Percentiles rank a stretch among this genome's conserved stretches.
phyloP scores from a whole-genome alignment of 1,140 invertebrate species.

The Leptopilina clavipes region DNA sequence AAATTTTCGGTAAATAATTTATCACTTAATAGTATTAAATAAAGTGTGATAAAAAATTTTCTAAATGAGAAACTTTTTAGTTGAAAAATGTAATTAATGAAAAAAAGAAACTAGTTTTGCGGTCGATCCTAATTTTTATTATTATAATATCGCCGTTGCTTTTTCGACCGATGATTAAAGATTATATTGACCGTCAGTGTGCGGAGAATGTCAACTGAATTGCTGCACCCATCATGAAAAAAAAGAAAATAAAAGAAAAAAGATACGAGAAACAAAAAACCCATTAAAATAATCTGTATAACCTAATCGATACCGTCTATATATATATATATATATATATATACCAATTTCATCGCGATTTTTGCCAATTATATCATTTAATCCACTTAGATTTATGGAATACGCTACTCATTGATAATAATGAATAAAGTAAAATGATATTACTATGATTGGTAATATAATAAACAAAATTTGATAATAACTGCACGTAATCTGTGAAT shows the following conservation, averaged over 20 bases:
- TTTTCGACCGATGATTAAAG: constrained; percentile 12
- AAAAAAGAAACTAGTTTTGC: background rate
- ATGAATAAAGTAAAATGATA: constrained; percentile 49
- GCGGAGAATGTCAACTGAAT: background rate
- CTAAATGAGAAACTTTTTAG: too few species aligned
- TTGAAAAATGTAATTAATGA: too few species aligned
- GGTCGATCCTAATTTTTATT: background rate
- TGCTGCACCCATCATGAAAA: background rate
- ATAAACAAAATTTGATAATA: constrained; percentile 51
- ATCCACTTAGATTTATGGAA: constrained; percentile 21
- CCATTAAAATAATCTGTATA: background rate
- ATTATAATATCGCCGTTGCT: background rate
- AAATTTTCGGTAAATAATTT: too few species aligned
- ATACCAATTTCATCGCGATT: constrained; percentile 19
- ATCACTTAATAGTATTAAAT: too few species aligned
- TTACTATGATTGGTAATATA: constrained; percentile 52
- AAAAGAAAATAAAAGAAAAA: background rate
- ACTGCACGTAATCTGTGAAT: constrained; percentile 59
- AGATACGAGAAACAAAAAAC: too few species aligned
- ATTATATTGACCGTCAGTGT: constrained; percentile 2
- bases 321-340: too few species aligned
- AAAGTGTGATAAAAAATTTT: too few species aligned
- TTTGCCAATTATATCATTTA: constrained; percentile 11
- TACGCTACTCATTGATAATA: constrained; percentile 36
- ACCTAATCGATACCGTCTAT: constrained; percentile 1